phyloP scores from a whole-genome alignment of 2,888 invertebrate species.

The Antheraea yamamai region DNA sequence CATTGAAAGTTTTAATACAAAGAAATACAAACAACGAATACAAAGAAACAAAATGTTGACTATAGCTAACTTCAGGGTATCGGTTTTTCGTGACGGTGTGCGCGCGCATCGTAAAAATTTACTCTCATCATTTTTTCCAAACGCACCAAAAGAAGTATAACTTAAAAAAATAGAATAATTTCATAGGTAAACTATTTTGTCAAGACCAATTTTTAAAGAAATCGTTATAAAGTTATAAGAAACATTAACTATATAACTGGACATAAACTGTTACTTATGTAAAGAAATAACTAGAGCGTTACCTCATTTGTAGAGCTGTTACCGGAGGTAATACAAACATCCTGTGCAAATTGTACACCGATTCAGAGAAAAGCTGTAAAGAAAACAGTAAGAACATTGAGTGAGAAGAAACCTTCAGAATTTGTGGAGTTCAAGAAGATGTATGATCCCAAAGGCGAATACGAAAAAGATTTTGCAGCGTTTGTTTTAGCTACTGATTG shows the following conservation, averaged over 20 bases:
- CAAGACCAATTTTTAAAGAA: too few relatives aligned
- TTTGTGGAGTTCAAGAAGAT: slow-evolving; percentile 55
- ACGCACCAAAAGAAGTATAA: too few relatives aligned
- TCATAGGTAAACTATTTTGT: background rate
- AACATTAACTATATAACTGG: background rate
- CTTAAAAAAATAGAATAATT: too few relatives aligned
- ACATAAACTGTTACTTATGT: slow-evolving; percentile 7
- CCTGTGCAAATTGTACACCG: slow-evolving; percentile 62
- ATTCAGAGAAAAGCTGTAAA: slow-evolving; percentile 54
- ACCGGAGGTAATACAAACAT: slow-evolving; percentile 64
- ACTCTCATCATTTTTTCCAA: too few relatives aligned
- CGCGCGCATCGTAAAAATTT: too few relatives aligned
- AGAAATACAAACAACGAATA: too few relatives aligned
- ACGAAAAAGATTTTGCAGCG: slow-evolving; percentile 55
- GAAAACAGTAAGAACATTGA: slow-evolving; percentile 60
- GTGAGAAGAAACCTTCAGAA: slow-evolving; percentile 54
- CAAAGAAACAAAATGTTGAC: too few relatives aligned
- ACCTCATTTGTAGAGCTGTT: slow-evolving; percentile 51
- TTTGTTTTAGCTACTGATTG: slow-evolving; percentile 51
- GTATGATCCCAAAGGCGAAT: slow-evolving; percentile 63
- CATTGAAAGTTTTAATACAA: too few relatives aligned
- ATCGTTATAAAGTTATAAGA: too few relatives aligned
- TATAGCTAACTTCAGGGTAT: too few relatives aligned
- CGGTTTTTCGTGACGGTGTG: too few relatives aligned
- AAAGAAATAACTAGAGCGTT: background rate